These are phyloP conservation scores for Asobara japonica DNA, from an alignment of 1,140 invertebrate species.

Conservation along the genomic window DNA sequence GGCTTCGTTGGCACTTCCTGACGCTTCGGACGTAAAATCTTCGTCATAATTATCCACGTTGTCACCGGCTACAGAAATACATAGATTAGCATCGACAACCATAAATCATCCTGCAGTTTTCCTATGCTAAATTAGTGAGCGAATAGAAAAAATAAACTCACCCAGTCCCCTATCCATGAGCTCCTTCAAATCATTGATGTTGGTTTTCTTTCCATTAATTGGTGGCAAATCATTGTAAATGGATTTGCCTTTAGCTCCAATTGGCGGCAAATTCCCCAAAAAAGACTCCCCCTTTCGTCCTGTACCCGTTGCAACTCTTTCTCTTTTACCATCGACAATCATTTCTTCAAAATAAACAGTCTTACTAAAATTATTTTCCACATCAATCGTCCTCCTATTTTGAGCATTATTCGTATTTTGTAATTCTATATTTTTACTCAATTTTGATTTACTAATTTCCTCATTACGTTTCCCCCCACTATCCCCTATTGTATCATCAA, in stretches of 20 bases:
- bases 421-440: conserved; percentile 47
- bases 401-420: conserved; percentile 58
- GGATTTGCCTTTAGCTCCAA: conserved; percentile 57
- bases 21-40: conserved; percentile 62
- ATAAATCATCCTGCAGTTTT: too few species aligned
- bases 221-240: conserved; percentile 60
- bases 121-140: conserved; percentile 2
- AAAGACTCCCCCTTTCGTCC: conserved; percentile 54
- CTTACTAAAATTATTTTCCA: conserved; percentile 53
- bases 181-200: conserved; percentile 65
- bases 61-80: conserved; percentile 42
- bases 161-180: conserved; percentile 62
- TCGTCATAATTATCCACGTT: conserved; percentile 62
- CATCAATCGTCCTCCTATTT: conserved; percentile 50
- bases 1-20: conserved; percentile 61
- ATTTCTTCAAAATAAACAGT: conserved; percentile 62
- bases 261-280: conserved; percentile 55
- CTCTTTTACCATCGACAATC: conserved; percentile 48
- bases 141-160: conserved; percentile 43
- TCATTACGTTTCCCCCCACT: conserved; percentile 51
- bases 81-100: conserved; percentile 7
- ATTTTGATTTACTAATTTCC: conserved; percentile 47
- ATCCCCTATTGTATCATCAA: conserved; percentile 51
- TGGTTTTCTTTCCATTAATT: conserved; percentile 61
- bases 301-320: conserved; percentile 37